Evolutionary conservation across 2,888 invertebrate genomes (phyloP).

Genomic region (Athalia circularis): DNA sequence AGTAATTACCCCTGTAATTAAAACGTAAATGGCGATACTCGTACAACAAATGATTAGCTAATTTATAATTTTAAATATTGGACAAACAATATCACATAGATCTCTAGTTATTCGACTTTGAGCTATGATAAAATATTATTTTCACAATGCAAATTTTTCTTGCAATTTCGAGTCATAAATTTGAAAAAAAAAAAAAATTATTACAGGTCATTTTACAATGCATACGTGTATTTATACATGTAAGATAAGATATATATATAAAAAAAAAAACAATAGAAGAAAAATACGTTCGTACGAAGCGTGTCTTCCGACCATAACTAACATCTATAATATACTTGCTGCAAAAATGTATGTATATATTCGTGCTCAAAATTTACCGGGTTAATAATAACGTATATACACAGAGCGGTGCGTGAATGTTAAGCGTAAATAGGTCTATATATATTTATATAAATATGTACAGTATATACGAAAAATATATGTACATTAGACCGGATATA

Average conservation of each 20-base stretch:
- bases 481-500: neutral
- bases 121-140: neutral
- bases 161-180: neutral
- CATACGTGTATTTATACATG: neutral
- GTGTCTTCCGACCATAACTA: constrained; percentile 38
- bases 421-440: neutral
- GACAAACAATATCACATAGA: neutral
- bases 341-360: neutral
- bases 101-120: neutral
- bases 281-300: constrained; percentile 23
- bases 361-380: neutral
- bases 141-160: too few species aligned
- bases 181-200: neutral
- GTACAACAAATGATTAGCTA: constrained; percentile 1
- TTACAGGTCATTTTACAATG: too few species aligned
- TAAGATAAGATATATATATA: neutral
- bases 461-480: neutral
- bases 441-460: neutral
- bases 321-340: constrained; percentile 12
- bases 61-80: neutral
- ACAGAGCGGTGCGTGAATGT: neutral
- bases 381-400: neutral
- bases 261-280: neutral
- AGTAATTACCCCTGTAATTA: constrained; percentile 29
- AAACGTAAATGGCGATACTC: neutral